Evolutionary conservation across 2,113 vertebrate species (phyloP).

Genomic region (Marmota flaviventris): DNA sequence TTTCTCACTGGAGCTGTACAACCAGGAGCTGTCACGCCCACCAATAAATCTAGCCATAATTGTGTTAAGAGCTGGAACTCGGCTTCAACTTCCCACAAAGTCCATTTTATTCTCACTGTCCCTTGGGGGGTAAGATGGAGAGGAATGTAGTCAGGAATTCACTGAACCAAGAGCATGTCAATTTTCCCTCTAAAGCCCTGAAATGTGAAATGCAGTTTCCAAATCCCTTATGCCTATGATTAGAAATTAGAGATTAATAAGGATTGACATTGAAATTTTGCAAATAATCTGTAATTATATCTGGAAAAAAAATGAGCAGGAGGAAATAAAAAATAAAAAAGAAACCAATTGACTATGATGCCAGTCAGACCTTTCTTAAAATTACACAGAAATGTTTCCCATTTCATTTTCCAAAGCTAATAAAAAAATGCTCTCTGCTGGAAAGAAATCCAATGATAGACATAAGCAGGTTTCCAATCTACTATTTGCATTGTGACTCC

Average conservation of each 20-base stretch:
- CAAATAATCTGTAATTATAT: slow-evolving; percentile 88
- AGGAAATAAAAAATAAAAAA: slow-evolving; percentile 76
- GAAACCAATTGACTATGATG: slow-evolving; percentile 82
- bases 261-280: slow-evolving; percentile 88
- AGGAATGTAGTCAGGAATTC: slow-evolving; percentile 77
- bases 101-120: slow-evolving; percentile 65
- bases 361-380: slow-evolving; percentile 86
- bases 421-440: slow-evolving; percentile 83
- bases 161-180: slow-evolving; percentile 78
- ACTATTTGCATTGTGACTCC: slow-evolving; percentile 85
- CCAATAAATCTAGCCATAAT: slow-evolving; percentile 84
- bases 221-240: slow-evolving; percentile 86
- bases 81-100: slow-evolving; percentile 71
- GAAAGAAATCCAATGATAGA: slow-evolving; percentile 84
- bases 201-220: slow-evolving; percentile 84
- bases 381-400: slow-evolving; percentile 87
- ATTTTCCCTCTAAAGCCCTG: slow-evolving; percentile 79
- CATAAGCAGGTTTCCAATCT: slow-evolving; percentile 82
- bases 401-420: slow-evolving; percentile 87
- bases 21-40: slow-evolving; percentile 73
- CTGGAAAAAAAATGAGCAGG: slow-evolving; percentile 84
- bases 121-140: slow-evolving; percentile 49
- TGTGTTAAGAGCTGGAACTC: slow-evolving; percentile 76
- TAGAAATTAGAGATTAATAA: slow-evolving; percentile 91
- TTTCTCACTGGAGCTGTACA: slow-evolving; percentile 74